Percentiles rank a stretch among this genome's conserved stretches.
phyloP scores from a whole-genome alignment of 1,140 invertebrate species.

The Drosophila nebulosa region DNA sequence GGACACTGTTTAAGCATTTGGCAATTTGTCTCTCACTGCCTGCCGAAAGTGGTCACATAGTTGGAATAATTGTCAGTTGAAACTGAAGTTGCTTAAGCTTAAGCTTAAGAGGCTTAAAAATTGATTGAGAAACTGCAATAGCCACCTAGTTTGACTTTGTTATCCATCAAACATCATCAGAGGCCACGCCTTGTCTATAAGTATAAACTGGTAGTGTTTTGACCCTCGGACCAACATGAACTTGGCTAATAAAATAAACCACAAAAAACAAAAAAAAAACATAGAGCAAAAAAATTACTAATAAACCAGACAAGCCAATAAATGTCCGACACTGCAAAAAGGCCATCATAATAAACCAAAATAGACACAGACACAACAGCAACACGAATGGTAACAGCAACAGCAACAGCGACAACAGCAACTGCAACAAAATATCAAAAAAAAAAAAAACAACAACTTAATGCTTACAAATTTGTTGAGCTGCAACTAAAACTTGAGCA shows the following conservation, averaged over 20 bases:
- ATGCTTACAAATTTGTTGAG: slow-evolving; percentile 68
- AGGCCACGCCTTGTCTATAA: slow-evolving; percentile 52
- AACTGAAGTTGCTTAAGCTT: not conserved
- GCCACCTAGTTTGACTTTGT: slow-evolving; percentile 3
- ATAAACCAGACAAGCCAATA: slow-evolving; percentile 44
- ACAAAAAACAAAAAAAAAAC: slow-evolving; percentile 38
- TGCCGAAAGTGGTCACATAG: slow-evolving; percentile 17
- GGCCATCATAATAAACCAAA: slow-evolving; percentile 73
- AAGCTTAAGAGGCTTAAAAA: slow-evolving; percentile 51
- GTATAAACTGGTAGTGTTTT: slow-evolving; percentile 9
- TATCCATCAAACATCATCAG: slow-evolving; percentile 41
- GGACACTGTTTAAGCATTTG: slow-evolving; percentile 54
- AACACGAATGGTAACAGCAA: too few species aligned
- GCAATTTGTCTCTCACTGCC: slow-evolving; percentile 69
- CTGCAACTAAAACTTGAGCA: slow-evolving; percentile 12
- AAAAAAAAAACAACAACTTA: too few species aligned
- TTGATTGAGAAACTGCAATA: slow-evolving; percentile 49
- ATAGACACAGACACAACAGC: slow-evolving; percentile 49
- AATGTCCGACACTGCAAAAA: slow-evolving; percentile 69
- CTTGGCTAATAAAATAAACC: slow-evolving; percentile 61
- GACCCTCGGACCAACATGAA: slow-evolving; percentile 61
- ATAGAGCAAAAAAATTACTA: slow-evolving; percentile 39
- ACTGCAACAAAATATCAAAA: not conserved
- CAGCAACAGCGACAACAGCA: not conserved
- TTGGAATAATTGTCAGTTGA: slow-evolving; percentile 12